Evolutionary conservation across 2,888 invertebrate genomes (phyloP).

Genomic region (Trisateles emortualis): DNA sequence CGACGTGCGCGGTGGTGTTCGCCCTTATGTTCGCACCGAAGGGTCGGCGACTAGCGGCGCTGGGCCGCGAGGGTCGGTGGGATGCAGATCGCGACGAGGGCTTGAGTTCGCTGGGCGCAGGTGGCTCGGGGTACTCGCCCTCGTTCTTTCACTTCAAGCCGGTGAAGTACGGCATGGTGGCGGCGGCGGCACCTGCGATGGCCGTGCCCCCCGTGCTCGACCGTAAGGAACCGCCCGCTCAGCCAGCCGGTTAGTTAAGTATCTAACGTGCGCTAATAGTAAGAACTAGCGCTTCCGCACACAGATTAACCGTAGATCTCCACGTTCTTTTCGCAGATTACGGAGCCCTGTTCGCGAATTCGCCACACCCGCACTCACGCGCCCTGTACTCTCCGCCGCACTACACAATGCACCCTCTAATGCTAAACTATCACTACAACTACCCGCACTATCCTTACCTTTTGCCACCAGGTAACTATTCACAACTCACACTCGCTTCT

Average conservation of each 20-base stretch:
- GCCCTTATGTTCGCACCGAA: constrained; percentile 98
- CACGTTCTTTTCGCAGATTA: constrained; percentile 82
- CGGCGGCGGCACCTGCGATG: constrained; percentile 76
- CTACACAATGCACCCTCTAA: constrained; percentile 82
- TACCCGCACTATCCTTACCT: constrained; percentile 82
- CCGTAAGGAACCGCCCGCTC: constrained; percentile 86
- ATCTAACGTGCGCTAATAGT: constrained; percentile 82
- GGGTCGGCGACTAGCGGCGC: constrained; percentile 95
- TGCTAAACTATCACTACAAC: constrained; percentile 81
- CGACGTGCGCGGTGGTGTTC: constrained; percentile 94
- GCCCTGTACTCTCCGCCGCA: constrained; percentile 81
- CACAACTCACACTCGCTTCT: constrained; percentile 43
- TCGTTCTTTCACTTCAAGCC: constrained; percentile 98
- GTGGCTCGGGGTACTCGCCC: constrained; percentile 95
- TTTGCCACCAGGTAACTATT: constrained; percentile 81
- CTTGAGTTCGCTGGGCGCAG: constrained; percentile 92
- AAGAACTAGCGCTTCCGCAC: constrained; percentile 80
- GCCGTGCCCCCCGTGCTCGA: constrained; percentile 77
- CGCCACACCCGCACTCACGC: constrained; percentile 81
- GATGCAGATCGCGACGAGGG: constrained; percentile 94
- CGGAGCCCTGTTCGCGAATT: constrained; percentile 78
- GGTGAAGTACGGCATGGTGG: constrained; percentile 91
- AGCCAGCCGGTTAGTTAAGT: constrained; percentile 87
- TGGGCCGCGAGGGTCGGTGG: constrained; percentile 95
- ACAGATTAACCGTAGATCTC: constrained; percentile 65